Evolutionary conservation across 2,113 vertebrate species (phyloP).

Genomic region (Illadopsis cleaveri): DNA sequence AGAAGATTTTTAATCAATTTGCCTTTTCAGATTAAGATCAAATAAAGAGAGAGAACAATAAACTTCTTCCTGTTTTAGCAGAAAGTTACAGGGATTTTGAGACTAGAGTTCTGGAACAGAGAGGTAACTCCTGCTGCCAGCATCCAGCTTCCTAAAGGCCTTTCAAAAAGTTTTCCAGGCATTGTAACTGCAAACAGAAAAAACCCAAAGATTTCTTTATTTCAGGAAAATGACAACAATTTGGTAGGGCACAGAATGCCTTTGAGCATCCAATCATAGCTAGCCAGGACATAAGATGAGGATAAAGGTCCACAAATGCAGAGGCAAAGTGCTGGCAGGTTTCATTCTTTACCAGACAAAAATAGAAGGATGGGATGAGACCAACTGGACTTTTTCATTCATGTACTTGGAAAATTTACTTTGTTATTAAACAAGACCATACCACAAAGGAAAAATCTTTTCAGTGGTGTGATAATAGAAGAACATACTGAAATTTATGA

Average conservation of each 20-base stretch:
- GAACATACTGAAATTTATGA: neutral
- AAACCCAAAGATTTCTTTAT: neutral
- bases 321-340: neutral
- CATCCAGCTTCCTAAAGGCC: constrained; percentile 37
- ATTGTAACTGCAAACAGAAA: neutral
- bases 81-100: constrained; percentile 30
- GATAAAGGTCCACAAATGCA: neutral
- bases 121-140: neutral
- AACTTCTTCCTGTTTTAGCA: constrained; percentile 31
- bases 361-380: neutral
- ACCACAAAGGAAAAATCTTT: neutral
- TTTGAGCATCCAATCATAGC: neutral
- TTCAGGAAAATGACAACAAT: neutral
- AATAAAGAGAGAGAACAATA: constrained; percentile 32
- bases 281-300: neutral
- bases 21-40: constrained; percentile 31
- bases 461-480: neutral
- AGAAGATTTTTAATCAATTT: constrained; percentile 39
- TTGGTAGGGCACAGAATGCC: neutral
- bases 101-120: constrained; percentile 23
- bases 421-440: neutral
- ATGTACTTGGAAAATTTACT: neutral
- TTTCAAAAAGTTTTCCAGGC: constrained; percentile 23
- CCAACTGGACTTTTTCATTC: neutral
- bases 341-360: neutral